Evolutionary conservation across 2,888 invertebrate genomes (phyloP).

Genomic region (Nymphalis urticae): DNA sequence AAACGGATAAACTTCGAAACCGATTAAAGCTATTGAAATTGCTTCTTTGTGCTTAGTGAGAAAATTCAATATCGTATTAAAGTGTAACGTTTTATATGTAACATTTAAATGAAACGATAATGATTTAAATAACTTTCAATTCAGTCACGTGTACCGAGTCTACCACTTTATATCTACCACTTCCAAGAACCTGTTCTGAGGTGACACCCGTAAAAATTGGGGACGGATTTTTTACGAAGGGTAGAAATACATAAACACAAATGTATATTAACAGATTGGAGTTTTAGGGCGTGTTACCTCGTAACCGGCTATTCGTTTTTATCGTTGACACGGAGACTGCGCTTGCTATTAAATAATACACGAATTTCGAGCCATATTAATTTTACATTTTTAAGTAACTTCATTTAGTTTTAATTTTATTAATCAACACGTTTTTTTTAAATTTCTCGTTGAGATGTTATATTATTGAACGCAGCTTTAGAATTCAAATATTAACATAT

Average conservation of each 20-base stretch:
- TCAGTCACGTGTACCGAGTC: no score
- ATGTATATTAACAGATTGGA: constrained; percentile 37
- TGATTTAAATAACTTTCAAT: no score
- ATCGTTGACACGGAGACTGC: constrained; percentile 11
- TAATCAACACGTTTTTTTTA: neutral
- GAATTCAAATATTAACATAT: no score
- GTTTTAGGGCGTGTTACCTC: constrained; percentile 26
- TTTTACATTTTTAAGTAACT: neutral
- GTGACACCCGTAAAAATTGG: constrained; percentile 30
- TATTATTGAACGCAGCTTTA: no score
- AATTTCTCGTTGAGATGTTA: no score
- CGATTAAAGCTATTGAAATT: no score
- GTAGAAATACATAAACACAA: constrained; percentile 33
- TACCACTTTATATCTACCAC: neutral
- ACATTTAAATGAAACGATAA: no score
- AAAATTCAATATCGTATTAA: no score
- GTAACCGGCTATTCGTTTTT: constrained; percentile 28
- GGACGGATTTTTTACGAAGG: constrained; percentile 32
- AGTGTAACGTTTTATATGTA: no score
- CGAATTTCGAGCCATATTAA: neutral
- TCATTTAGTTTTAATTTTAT: neutral
- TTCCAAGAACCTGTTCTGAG: constrained; percentile 1
- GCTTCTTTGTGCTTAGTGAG: no score
- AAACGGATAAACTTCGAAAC: no score
- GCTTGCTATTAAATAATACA: constrained; percentile 15